These are phyloP conservation scores for Hypomecis atomaria DNA, from an alignment of 2,888 invertebrate species.

Conservation along the genomic window DNA sequence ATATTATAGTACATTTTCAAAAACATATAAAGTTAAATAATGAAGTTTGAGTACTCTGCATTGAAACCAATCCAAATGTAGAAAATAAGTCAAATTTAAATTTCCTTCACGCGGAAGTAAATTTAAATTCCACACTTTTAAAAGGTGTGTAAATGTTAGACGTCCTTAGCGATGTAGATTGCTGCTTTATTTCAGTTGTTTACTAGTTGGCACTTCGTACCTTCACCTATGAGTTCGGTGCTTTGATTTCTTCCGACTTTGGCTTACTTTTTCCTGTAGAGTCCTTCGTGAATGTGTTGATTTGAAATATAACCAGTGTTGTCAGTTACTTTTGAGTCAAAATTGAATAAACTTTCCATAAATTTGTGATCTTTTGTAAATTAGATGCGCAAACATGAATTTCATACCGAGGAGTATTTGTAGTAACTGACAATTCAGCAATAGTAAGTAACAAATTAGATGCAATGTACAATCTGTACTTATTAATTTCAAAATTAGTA, in stretches of 20 bases:
- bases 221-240: constrained; percentile 72
- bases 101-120: constrained; percentile 46
- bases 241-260: constrained; percentile 66
- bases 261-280: constrained; percentile 72
- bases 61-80: constrained; percentile 59
- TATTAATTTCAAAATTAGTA: constrained; percentile 13
- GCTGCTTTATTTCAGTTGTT: constrained; percentile 75
- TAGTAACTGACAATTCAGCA: constrained; percentile 32
- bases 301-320: constrained; percentile 25
- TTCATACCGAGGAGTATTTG: neutral
- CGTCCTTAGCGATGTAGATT: constrained; percentile 77
- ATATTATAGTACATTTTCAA: too few relatives aligned
- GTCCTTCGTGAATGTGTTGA: constrained; percentile 59
- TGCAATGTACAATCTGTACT: constrained; percentile 34
- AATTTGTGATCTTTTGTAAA: too few relatives aligned
- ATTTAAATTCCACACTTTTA: constrained; percentile 55
- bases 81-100: constrained; percentile 53
- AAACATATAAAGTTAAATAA: neutral
- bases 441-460: constrained; percentile 24
- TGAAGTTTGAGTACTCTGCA: constrained; percentile 18
- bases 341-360: too few relatives aligned
- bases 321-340: constrained; percentile 27
- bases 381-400: too few relatives aligned
- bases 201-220: constrained; percentile 82
- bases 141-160: constrained; percentile 69